Percentiles rank a stretch among this genome's conserved stretches.
phyloP scores from a whole-genome alignment of 2,888 invertebrate genomes.

The Ptilodon capucinus region DNA sequence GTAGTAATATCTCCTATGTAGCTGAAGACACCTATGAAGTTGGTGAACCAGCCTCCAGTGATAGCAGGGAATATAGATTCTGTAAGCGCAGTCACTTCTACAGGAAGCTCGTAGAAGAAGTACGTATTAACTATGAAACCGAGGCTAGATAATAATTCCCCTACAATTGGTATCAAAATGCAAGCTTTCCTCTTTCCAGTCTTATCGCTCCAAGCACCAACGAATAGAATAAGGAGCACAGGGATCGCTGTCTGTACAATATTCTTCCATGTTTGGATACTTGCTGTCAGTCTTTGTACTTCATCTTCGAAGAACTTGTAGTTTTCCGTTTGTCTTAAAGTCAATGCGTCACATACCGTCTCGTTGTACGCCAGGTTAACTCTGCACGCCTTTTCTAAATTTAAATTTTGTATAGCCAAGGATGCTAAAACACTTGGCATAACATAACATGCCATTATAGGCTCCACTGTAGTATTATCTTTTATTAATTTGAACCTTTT shows the following conservation, averaged over 20 bases:
- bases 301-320: constrained; percentile 80
- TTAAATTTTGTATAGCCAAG: constrained; percentile 89
- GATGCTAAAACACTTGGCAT: constrained; percentile 85
- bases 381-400: constrained; percentile 89
- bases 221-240: constrained; percentile 90
- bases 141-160: constrained; percentile 89
- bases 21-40: constrained; percentile 93
- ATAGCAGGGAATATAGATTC: constrained; percentile 91
- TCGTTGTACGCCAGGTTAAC: constrained; percentile 89
- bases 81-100: constrained; percentile 89
- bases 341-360: constrained; percentile 89
- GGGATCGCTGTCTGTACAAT: constrained; percentile 91
- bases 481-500: constrained; percentile 65
- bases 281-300: constrained; percentile 88
- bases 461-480: constrained; percentile 87
- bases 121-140: constrained; percentile 91
- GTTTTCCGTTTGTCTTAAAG: constrained; percentile 86
- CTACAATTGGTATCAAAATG: constrained; percentile 90
- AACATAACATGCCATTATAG: constrained; percentile 88
- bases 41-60: constrained; percentile 93
- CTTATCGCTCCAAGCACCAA: constrained; percentile 91
- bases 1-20: constrained; percentile 94
- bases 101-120: constrained; percentile 89
- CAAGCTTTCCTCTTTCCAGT: constrained; percentile 88
- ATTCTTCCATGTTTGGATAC: constrained; percentile 92